A percentile compares a stretch with the other conserved stretches of the same genome.
Evolutionary conservation across 1,140 invertebrate genomes (phyloP).

Genomic region (Drosophila dunni): DNA sequence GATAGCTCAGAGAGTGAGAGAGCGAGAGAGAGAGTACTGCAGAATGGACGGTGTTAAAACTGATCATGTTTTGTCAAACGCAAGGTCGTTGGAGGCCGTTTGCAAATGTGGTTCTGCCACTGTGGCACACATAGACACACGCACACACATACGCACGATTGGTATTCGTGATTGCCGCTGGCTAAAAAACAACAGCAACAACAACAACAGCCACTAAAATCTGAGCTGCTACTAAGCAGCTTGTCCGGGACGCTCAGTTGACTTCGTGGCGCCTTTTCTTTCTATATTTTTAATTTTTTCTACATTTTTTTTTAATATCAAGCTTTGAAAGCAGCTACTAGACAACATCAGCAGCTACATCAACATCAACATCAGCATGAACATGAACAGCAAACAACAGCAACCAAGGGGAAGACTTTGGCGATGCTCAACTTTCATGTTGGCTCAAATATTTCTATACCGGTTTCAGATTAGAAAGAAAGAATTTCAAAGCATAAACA

Average conservation of each 20-base stretch:
- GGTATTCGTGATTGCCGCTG: slow-evolving; percentile 63
- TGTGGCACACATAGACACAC: slow-evolving; percentile 72
- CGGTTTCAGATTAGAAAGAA: slow-evolving; percentile 81
- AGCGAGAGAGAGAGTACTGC: slow-evolving; percentile 29
- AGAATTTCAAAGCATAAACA: slow-evolving; percentile 65
- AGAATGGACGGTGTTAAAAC: slow-evolving; percentile 71
- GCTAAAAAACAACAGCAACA: slow-evolving; percentile 38
- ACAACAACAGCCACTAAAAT: slow-evolving; percentile 7
- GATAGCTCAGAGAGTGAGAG: not conserved
- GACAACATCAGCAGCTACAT: slow-evolving; percentile 36
- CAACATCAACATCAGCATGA: not conserved
- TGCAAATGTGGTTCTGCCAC: slow-evolving; percentile 83
- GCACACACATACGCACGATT: slow-evolving; percentile 21
- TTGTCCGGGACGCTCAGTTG: slow-evolving; percentile 57
- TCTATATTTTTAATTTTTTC: slow-evolving; percentile 11
- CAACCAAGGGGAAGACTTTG: slow-evolving; percentile 18
- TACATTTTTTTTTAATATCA: slow-evolving; percentile 50
- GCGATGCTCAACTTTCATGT: slow-evolving; percentile 72
- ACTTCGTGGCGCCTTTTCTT: slow-evolving; percentile 76
- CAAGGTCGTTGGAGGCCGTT: slow-evolving; percentile 84
- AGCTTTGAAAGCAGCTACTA: slow-evolving; percentile 55
- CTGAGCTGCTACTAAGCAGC: slow-evolving; percentile 66
- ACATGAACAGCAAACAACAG: not conserved
- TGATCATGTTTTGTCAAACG: slow-evolving; percentile 83
- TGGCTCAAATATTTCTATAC: slow-evolving; percentile 75